Base-by-base conservation (phyloP, 92 coral and sea anemone genomes). In the Porites lobata region DNA sequence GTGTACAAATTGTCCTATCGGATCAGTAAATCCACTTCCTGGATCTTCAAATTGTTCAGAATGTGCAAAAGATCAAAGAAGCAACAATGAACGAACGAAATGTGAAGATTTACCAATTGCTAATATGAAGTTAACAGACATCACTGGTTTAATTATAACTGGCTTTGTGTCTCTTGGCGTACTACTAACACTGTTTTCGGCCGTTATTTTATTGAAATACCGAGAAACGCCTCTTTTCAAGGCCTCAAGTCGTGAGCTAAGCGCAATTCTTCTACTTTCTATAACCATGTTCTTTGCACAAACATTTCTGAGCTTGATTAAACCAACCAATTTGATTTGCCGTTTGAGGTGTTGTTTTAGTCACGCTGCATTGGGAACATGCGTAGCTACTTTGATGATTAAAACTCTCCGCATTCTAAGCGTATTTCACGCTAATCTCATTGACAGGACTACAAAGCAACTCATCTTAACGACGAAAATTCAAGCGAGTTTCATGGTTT, bases 371-470 rank as follows among this genome's bases (percentile, higher is more conserved):
- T 84, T 82, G 7, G 91, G 86, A 2, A 62, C 80, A 18, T 90
- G 93, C 77, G 92, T 89, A 4, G 88, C 94, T 1, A 89, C 91
- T 4, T 72, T 93, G 0, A 75, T 93, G 57, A 61, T 93, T 32
- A 93, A 93, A 58, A 90, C 94, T 9, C 78, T 93, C 38, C 94
- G 94, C 20, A 75, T 93, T 0, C 66, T 93, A 26, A 83, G 96
- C 51, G 96, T 94, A 57, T 93, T 93, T 66, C 91, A 90, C 54
- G 82, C 86, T 15, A 75, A 83, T 17, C 62, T 79, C 32, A 70
- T 79, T 71, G 74, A 72, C 15, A 73, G 80, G 43, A 81, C 85
- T 73, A 53, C 79, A 18, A 90, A 93, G 79, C 64, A 69, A 4
- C 68, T 43, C 63, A 88, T 87, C 57, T 50, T 76, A 43, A 78